These are phyloP conservation scores for Pristionchus entomophagus DNA, from an alignment of 2,888 invertebrate species.

Conservation along the genomic window DNA sequence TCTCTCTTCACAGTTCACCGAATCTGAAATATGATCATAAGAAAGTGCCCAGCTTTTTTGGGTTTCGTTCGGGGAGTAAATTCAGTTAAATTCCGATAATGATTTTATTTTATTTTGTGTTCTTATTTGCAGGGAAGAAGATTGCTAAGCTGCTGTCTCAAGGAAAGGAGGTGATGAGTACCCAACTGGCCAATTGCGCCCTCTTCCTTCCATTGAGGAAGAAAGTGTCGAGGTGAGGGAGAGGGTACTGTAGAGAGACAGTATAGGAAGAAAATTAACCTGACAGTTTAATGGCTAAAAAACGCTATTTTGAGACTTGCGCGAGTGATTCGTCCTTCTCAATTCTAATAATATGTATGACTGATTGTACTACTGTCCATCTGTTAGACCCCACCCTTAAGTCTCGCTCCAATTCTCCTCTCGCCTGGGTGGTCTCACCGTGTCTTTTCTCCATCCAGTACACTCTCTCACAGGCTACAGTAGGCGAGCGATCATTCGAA, in stretches of 20 bases:
- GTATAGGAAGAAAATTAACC: not conserved
- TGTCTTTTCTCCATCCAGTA: not conserved
- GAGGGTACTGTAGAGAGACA: not conserved
- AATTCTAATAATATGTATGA: no score
- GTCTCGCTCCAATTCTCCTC: not conserved
- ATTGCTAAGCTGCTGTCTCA: slow-evolving; percentile 6
- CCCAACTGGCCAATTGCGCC: slow-evolving; percentile 43
- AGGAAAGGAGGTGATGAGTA: slow-evolving; percentile 3
- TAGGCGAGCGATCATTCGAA: not conserved
- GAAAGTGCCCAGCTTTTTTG: no score
- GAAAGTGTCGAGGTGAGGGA: slow-evolving; percentile 5
- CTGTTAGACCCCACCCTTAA: not conserved
- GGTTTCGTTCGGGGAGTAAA: no score
- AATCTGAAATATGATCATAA: no score
- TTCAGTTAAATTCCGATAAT: no score
- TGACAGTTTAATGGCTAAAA: not conserved
- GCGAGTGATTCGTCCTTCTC: not conserved
- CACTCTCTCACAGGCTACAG: not conserved
- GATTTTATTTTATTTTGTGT: not conserved
- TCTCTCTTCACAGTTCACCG: no score
- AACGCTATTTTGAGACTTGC: not conserved
- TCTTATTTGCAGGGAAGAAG: not conserved
- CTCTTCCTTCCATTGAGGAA: slow-evolving; percentile 44
- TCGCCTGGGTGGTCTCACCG: not conserved
- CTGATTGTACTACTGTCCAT: not conserved